These are phyloP conservation scores for Latrodectus geometricus DNA, from an alignment of 1,140 invertebrate genomes.

Conservation along the genomic window DNA sequence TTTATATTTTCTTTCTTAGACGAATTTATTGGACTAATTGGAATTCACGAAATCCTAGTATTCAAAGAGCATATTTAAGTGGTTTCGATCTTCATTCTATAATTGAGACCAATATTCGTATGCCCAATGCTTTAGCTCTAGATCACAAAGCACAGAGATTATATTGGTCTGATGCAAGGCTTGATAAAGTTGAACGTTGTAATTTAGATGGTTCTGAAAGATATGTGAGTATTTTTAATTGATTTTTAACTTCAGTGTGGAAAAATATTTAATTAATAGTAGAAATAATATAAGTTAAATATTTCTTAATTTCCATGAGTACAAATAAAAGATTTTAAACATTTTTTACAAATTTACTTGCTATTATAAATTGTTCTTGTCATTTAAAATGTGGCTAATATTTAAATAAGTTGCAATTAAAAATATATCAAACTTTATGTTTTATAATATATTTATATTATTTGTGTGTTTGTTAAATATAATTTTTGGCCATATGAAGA, in stretches of 20 bases:
- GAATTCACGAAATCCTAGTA: conserved; percentile 77
- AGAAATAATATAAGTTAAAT: too few species aligned
- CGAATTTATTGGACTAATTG: conserved; percentile 86
- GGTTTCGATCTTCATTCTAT: conserved; percentile 78
- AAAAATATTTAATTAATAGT: too few species aligned
- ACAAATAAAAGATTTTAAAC: too few species aligned
- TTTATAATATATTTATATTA: too few species aligned
- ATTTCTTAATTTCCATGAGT: too few species aligned
- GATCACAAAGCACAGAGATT: conserved; percentile 79
- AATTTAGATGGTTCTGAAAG: conserved; percentile 91
- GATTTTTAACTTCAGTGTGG: background rate
- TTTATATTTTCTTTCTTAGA: conserved; percentile 67
- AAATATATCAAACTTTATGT: too few species aligned
- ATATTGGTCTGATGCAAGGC: conserved; percentile 74
- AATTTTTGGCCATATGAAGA: too few species aligned
- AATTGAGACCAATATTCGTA: conserved; percentile 81
- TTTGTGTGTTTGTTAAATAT: too few species aligned
- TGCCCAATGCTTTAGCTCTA: conserved; percentile 84
- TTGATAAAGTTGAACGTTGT: conserved; percentile 85
- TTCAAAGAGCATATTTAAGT: conserved; percentile 79
- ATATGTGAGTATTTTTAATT: conserved; percentile 71
- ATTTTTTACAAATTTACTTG: too few species aligned
- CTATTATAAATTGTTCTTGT: too few species aligned
- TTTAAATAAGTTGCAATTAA: too few species aligned
- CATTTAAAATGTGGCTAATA: too few species aligned